These are phyloP conservation scores for Lanius ludovicianus DNA, from an alignment of 2,113 vertebrate species.

Conservation along the genomic window DNA sequence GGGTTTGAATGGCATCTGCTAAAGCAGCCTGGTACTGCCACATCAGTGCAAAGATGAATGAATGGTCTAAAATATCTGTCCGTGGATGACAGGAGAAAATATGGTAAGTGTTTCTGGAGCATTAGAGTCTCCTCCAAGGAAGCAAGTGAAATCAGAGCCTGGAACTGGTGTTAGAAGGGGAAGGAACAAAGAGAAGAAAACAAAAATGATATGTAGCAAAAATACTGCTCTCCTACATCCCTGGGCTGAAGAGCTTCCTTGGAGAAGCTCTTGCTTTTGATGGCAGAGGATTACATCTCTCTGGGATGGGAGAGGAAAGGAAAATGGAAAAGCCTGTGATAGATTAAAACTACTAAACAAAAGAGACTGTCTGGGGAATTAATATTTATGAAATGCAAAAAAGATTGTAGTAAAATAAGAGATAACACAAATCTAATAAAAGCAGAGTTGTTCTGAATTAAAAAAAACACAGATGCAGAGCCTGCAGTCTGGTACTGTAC, in stretches of 20 bases:
- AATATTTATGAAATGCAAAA: slow-evolving; percentile 57
- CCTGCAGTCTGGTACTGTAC: not conserved
- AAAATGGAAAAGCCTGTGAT: slow-evolving; percentile 31
- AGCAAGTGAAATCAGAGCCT: not conserved
- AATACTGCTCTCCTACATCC: not conserved
- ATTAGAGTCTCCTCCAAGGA: not conserved
- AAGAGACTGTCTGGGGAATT: slow-evolving; percentile 14
- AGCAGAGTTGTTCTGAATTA: slow-evolving; percentile 26
- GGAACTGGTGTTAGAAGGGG: not conserved
- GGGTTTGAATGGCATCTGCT: not conserved
- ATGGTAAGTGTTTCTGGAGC: not conserved
- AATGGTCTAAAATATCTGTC: not conserved
- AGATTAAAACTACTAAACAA: slow-evolving; percentile 36
- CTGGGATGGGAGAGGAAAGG: not conserved
- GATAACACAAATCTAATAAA: slow-evolving; percentile 42
- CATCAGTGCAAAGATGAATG: not conserved
- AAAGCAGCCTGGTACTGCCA: not conserved
- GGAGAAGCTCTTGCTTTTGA: slow-evolving; percentile 3
- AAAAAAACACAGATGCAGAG: not conserved
- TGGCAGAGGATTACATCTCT: slow-evolving; percentile 7
- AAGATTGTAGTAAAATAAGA: slow-evolving; percentile 25
- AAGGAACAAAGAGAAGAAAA: not conserved
- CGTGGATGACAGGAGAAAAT: not conserved
- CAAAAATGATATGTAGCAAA: not conserved
- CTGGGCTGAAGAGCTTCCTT: not conserved